Evolutionary conservation across 1,140 invertebrate species (phyloP), one percentile per base, ranked within the genome.

Genomic region (Microplitis demolitor): DNA sequence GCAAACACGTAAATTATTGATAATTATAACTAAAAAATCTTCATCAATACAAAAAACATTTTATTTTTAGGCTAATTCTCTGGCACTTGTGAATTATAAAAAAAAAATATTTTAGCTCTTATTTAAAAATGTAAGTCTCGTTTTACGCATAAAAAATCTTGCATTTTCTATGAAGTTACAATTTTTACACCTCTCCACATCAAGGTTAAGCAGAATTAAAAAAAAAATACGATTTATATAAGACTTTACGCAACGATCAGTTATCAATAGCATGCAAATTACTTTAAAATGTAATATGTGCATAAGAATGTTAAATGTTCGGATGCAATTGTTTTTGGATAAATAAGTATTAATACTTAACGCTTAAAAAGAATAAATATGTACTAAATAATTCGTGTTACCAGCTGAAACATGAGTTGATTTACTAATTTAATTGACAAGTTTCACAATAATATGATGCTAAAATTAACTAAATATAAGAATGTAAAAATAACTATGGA

Each of bases 191-290:
- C 9, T 33, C 39, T 16, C n/a, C 31, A 56, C 34, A 54, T 5
- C 4, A 6, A n/a, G 13, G n/a, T n/a, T 13, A 54, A 34, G 34
- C 1, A 4, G 66, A n/a, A 37, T 11, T 13, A 35, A 24, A n/a
- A n/a, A 50, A 60, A 60, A 34, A 61, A 45, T 58, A 58, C 2
- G 24, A 24, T 4, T 31, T 6, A 24, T 31, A 24, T 9, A 58
- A 58, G 24, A 31, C 5, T 58, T 58, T 4, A 45, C 39, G 39
- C 11, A 45, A 45, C 11, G 11, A 45, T 45, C 39, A 9, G 6
- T 45, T 45, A 45, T 58, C 56, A 58, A 58, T 24, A 58, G 24
- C 24, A 58, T 58, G 58, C 68, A 61, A 69, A 69, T 69, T 62
- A 58, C 51, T 50, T 1, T 4, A 62, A 51, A 56, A 62, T 45